These are phyloP conservation scores for Brachionus asplanchnoidis DNA, from an alignment of 1,140 invertebrate genomes.

Conservation along the genomic window DNA sequence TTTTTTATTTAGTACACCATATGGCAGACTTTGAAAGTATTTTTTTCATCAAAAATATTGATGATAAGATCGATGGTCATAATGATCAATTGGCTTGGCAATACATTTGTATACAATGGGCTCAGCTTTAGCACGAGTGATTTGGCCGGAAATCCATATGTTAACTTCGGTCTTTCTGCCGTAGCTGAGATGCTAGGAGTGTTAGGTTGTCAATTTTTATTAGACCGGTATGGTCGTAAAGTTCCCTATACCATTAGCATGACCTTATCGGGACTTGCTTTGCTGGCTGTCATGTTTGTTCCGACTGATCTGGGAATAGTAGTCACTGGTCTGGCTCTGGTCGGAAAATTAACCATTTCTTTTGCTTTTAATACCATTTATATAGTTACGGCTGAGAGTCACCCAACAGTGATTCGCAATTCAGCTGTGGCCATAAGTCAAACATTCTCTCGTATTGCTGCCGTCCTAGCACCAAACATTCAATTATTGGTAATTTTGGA, in stretches of 20 bases:
- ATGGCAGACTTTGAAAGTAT: constrained; percentile 1
- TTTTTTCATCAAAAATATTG: constrained; percentile 17
- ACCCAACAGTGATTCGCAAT: constrained; percentile 37
- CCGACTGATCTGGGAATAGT: not conserved
- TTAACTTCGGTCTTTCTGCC: constrained; percentile 47
- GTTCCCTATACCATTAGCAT: not conserved
- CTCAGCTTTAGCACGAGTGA: constrained; percentile 45
- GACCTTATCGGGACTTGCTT: not conserved
- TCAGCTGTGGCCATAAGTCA: constrained; percentile 3
- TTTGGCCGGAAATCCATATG: constrained; percentile 45
- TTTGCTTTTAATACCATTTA: constrained; percentile 29
- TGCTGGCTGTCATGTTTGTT: not conserved
- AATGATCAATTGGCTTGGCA: constrained; percentile 44
- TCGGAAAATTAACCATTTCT: constrained; percentile 20
- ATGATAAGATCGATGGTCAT: not conserved
- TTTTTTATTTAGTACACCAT: not conserved
- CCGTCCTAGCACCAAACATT: constrained; percentile 13
- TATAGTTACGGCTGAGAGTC: constrained; percentile 16
- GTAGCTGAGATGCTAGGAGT: constrained; percentile 45
- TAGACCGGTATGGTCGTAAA: constrained; percentile 42
- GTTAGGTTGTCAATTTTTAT: constrained; percentile 36
- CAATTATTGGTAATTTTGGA: not conserved
- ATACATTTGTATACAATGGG: constrained; percentile 47
- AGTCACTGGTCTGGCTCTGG: not conserved
- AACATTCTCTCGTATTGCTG: not conserved